phyloP scores from a whole-genome alignment of 2,888 invertebrate genomes.

The Pollenia griseotomentosa region DNA sequence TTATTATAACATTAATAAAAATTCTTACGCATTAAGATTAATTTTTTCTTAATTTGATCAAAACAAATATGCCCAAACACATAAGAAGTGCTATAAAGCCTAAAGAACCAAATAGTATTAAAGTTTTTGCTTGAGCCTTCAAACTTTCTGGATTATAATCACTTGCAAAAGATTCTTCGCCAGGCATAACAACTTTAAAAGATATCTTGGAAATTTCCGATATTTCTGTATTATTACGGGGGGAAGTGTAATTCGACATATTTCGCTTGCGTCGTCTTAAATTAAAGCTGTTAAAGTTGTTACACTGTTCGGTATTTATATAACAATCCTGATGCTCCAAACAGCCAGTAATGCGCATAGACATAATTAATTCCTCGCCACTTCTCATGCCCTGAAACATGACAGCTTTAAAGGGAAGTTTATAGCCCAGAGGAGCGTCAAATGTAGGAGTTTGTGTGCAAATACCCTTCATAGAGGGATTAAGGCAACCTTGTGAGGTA shows the following conservation, averaged over 20 bases:
- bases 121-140: conserved; percentile 62
- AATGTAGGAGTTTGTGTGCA: conserved; percentile 84
- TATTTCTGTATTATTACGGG: conserved; percentile 77
- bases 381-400: conserved; percentile 87
- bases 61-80: conserved; percentile 76
- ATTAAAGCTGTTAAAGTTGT: conserved; percentile 66
- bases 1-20: conserved; percentile 50
- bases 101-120: conserved; percentile 77
- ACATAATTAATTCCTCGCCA: conserved; percentile 86
- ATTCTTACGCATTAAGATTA: conserved; percentile 28
- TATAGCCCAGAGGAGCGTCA: conserved; percentile 84
- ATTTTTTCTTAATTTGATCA: conserved; percentile 77
- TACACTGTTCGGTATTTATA: conserved; percentile 79
- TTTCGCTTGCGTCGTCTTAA: conserved; percentile 77
- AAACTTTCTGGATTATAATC: neutral
- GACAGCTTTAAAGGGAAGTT: conserved; percentile 85
- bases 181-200: conserved; percentile 80
- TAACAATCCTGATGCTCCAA: conserved; percentile 85
- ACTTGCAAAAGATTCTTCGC: conserved; percentile 4
- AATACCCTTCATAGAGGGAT: conserved; percentile 84
- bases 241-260: neutral
- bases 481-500: conserved; percentile 84
- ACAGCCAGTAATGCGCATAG: conserved; percentile 86
- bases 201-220: conserved; percentile 81
- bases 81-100: conserved; percentile 78